Base-by-base conservation (phyloP, 2,797 vertebrate genomes). In the Macropus fuliginosus region DNA sequence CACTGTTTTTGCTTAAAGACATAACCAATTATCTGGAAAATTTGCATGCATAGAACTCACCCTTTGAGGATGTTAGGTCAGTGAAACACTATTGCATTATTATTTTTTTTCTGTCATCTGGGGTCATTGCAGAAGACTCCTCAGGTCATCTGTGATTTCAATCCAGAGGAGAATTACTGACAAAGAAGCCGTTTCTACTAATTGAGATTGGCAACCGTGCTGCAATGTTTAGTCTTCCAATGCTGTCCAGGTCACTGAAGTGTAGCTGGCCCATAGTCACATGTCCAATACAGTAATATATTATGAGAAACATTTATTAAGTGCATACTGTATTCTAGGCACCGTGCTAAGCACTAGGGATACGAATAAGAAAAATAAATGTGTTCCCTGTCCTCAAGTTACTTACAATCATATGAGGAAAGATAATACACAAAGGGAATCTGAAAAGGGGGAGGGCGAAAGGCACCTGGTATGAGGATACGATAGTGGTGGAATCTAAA, bases 21-120 rank as follows among this genome's bases (percentile, higher is more conserved):
- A 59, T 81, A 66, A 27, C 91, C 46, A n/a, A 24, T 87, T 46
- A 62, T 29, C 57, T 18, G 56, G n/a, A 95, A 97, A 93, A 31
- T 13, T 50, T 91, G 94, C 50, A 40, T 74, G 89, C 24, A 95
- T 91, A 46, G 40, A 90, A 56, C 57, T 91, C 92, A 91, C 66
- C 66, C 28, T 59, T 89, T 95, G 56, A 40, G 46, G 16, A 50
- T 81, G 11, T 40, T 54, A 29, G 50, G 46, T 92, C 31, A 81
- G 52, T 50, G 50, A 81, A 90, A 66, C 24, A n/a, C 55, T 91
- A 57, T 74, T 87, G 54, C 56, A 59, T 29, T 6, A 57, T 46
- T 50, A 50, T 92, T 92, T 93, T 87, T 40, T 56, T 87, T 92
- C 55, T 50, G 40, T 46, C 46, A 14, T 62, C 31, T 54, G 34